These are phyloP conservation scores for Agriopis marginaria DNA, from an alignment of 2,888 invertebrate species.

Conservation along the genomic window DNA sequence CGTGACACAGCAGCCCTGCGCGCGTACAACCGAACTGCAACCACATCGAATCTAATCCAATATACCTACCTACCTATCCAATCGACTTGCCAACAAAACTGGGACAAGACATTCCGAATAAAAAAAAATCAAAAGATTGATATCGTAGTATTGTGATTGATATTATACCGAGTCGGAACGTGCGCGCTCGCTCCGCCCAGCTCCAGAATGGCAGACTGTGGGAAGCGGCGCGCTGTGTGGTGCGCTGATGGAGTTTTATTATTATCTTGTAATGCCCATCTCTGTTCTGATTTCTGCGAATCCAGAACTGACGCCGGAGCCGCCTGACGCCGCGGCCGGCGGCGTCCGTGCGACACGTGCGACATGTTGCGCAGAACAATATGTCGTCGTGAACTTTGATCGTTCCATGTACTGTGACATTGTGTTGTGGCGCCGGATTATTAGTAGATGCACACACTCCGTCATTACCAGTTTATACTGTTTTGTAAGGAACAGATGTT, in stretches of 20 bases:
- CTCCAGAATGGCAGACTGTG: too few relatives aligned
- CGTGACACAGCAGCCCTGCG: too few relatives aligned
- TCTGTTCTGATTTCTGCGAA: slow-evolving; percentile 9
- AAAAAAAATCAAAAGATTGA: too few relatives aligned
- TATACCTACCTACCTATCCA: too few relatives aligned
- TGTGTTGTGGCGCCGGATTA: slow-evolving; percentile 3
- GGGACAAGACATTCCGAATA: too few relatives aligned
- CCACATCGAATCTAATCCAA: too few relatives aligned
- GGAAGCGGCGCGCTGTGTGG: too few relatives aligned
- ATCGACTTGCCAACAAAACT: too few relatives aligned
- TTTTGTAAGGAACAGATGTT: neutral
- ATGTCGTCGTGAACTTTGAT: slow-evolving; percentile 4
- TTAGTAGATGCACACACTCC: neutral
- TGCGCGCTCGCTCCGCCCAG: too few relatives aligned
- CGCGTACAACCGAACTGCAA: too few relatives aligned
- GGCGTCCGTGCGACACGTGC: neutral
- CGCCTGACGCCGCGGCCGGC: neutral
- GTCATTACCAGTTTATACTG: neutral
- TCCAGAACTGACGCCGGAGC: neutral
- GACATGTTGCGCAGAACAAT: slow-evolving; percentile 2
- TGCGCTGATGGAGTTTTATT: neutral
- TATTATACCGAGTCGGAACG: too few relatives aligned
- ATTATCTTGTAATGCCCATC: neutral
- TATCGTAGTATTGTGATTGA: too few relatives aligned
- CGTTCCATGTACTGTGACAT: neutral